Evolutionary conservation across 2,113 vertebrate species (phyloP).

Genomic region (Syngnathus typhle): DNA sequence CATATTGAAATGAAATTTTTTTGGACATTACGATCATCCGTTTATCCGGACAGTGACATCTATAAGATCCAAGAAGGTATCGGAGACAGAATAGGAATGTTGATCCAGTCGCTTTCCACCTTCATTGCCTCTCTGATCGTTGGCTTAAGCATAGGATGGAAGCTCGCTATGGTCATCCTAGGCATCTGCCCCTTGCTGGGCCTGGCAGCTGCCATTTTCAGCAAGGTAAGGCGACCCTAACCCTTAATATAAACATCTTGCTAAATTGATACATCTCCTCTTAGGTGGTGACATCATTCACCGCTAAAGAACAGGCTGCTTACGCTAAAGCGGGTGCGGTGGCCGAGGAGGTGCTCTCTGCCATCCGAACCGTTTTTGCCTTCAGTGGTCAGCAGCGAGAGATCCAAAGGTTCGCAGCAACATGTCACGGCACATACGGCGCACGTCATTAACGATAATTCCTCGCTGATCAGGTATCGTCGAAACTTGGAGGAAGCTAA

Average conservation of each 20-base stretch:
- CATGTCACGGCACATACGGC: not conserved
- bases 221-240: not conserved
- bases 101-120: constrained; percentile 78
- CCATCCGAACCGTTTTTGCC: constrained; percentile 86
- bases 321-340: constrained; percentile 96
- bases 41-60: constrained; percentile 76
- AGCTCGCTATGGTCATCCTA: constrained; percentile 92
- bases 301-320: constrained; percentile 82
- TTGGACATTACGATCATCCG: not conserved
- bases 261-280: not conserved
- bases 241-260: not conserved
- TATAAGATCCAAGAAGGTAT: constrained; percentile 94
- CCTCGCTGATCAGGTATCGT: constrained; percentile 75
- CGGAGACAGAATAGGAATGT: constrained; percentile 86
- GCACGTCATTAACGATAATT: no score
- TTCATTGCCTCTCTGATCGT: constrained; percentile 81
- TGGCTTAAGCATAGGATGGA: constrained; percentile 88
- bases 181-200: constrained; percentile 87
- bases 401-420: constrained; percentile 76
- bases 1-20: not conserved
- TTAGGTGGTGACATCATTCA: constrained; percentile 86
- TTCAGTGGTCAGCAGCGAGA: constrained; percentile 91
- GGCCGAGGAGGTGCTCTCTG: constrained; percentile 86
- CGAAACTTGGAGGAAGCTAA: constrained; percentile 88
- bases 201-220: constrained; percentile 78